Evolutionary conservation across 2,888 invertebrate species (phyloP).

Genomic region (Rhamphomyia laevipes): DNA sequence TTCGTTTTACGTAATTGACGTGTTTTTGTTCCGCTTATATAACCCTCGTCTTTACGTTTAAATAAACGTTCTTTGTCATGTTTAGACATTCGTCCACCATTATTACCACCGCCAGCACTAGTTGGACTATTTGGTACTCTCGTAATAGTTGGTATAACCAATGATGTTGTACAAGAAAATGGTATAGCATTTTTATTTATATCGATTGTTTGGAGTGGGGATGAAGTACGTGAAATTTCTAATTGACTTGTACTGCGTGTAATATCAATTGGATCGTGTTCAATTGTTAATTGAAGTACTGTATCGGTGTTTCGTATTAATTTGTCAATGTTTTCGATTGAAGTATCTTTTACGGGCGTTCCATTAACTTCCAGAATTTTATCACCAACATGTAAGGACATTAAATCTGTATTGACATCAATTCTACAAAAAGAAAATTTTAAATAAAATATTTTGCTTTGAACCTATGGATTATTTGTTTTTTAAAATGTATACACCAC

Average conservation of each 20-base stretch:
- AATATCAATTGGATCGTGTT: conserved; percentile 72
- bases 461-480: too few relatives aligned
- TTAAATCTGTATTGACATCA: conserved; percentile 67
- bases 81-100: conserved; percentile 38
- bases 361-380: conserved; percentile 88
- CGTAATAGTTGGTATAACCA: background rate
- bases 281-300: conserved; percentile 74
- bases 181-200: conserved; percentile 8
- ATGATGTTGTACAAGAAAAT: background rate
- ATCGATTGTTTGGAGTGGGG: conserved; percentile 30
- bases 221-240: conserved; percentile 29
- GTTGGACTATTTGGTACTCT: background rate
- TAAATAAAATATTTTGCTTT: too few relatives aligned
- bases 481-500: too few relatives aligned
- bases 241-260: conserved; percentile 43
- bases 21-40: conserved; percentile 48
- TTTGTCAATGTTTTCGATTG: conserved; percentile 67
- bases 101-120: conserved; percentile 36
- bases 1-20: conserved; percentile 47
- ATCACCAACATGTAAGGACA: conserved; percentile 85
- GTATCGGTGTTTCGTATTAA: conserved; percentile 59
- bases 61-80: conserved; percentile 35
- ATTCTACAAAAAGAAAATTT: conserved; percentile 43
- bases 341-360: conserved; percentile 67
- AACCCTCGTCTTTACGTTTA: conserved; percentile 39